phyloP scores from a whole-genome alignment of 2,113 vertebrate genomes.

The Axis porcinus region DNA sequence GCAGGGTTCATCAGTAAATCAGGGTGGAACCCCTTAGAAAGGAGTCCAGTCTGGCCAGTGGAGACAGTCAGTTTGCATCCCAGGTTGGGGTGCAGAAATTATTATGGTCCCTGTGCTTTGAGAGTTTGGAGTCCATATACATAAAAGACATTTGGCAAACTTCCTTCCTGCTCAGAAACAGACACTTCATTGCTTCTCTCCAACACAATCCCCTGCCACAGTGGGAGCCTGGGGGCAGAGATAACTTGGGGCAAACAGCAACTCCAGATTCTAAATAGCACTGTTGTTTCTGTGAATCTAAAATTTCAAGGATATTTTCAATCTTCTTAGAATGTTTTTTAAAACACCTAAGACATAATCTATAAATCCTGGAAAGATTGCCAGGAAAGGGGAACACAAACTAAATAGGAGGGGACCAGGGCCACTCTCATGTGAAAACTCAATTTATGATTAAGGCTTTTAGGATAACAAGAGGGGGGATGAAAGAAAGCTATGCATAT shows the following conservation, averaged over 20 bases:
- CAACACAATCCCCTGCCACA: neutral
- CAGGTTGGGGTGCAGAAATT: neutral
- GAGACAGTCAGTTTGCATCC: neutral
- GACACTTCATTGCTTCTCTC: neutral
- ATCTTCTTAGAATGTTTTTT: neutral
- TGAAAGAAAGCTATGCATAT: neutral
- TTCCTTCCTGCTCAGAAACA: neutral
- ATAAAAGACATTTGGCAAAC: neutral
- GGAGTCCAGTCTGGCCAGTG: neutral
- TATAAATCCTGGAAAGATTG: neutral
- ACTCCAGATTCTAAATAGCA: neutral
- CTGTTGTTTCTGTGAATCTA: neutral
- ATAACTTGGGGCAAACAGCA: neutral
- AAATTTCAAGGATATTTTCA: neutral
- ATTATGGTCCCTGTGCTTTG: neutral
- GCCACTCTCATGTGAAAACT: neutral
- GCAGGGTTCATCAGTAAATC: neutral
- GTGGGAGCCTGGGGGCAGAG: neutral
- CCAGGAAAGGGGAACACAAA: neutral
- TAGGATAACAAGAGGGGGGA: neutral
- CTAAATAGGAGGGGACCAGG: neutral
- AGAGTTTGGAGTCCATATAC: neutral
- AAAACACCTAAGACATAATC: neutral
- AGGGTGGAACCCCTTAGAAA: neutral
- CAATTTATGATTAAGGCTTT: neutral